These are phyloP conservation scores for Strigops habroptila DNA, from an alignment of 2,113 vertebrate species.

Conservation along the genomic window DNA sequence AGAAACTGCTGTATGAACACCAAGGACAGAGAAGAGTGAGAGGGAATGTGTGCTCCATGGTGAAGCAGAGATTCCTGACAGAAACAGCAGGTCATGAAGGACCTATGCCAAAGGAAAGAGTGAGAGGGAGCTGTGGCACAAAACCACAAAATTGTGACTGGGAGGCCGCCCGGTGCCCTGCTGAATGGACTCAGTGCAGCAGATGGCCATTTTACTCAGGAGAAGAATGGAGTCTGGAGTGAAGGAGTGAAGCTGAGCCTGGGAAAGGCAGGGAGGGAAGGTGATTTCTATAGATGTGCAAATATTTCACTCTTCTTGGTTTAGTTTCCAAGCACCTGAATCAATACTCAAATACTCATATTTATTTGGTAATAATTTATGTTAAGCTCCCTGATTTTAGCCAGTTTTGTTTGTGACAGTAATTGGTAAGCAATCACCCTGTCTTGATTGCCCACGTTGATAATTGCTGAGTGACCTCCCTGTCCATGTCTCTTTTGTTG, in stretches of 20 bases:
- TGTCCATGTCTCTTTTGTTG: fast-evolving
- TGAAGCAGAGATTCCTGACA: background rate
- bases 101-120: fast-evolving
- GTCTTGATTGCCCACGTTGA: background rate
- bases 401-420: background rate
- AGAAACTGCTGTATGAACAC: background rate
- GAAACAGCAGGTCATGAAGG: background rate
- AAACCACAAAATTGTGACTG: fast-evolving
- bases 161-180: fast-evolving
- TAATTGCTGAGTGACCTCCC: background rate
- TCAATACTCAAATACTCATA: background rate
- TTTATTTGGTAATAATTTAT: background rate
- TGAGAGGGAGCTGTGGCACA: background rate
- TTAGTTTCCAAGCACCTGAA: background rate
- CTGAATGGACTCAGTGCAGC: background rate
- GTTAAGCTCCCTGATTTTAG: background rate
- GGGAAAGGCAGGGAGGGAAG: background rate
- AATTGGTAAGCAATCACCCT: background rate
- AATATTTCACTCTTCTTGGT: background rate
- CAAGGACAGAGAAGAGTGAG: background rate
- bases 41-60: background rate
- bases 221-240: background rate
- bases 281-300: background rate
- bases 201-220: background rate
- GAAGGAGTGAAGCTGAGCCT: background rate